Conservation (phyloP, 2,888 invertebrate genomes). For the Cosmopolites sordidus region DNA sequence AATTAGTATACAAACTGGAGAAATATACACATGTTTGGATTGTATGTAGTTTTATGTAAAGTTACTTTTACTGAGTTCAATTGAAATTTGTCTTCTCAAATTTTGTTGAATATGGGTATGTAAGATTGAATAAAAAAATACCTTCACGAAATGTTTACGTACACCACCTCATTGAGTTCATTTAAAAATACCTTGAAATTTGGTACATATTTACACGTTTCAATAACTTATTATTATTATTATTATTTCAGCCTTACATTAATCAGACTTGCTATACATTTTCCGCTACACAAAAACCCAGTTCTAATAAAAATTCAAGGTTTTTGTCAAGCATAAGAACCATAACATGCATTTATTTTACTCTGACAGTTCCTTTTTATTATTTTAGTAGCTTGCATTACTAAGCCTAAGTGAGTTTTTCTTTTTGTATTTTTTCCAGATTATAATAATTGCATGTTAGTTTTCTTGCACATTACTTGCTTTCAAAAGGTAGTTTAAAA, state of each 20-base stretch:
- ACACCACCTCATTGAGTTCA: slow-evolving; percentile 23
- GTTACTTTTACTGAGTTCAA: too few species aligned
- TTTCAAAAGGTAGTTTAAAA: background rate
- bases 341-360: slow-evolving; percentile 8
- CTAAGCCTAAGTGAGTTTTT: too few species aligned
- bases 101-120: slow-evolving; percentile 3
- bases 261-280: slow-evolving; percentile 47
- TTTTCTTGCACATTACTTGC: background rate
- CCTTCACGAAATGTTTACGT: slow-evolving; percentile 6
- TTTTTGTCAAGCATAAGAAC: slow-evolving; percentile 5
- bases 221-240: slow-evolving; percentile 45
- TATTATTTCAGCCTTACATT: slow-evolving; percentile 46
- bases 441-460: background rate
- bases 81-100: background rate
- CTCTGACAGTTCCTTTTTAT: slow-evolving; percentile 3
- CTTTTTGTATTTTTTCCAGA: background rate
- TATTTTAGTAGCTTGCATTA: background rate
- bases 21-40: too few species aligned
- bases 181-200: slow-evolving; percentile 39
- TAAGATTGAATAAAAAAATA: slow-evolving; percentile 20
- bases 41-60: too few species aligned
- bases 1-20: too few species aligned
- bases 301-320: slow-evolving; percentile 22
- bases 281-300: background rate
- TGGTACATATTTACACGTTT: slow-evolving; percentile 38